These are phyloP conservation scores for Dysidea cf. avara DNA, from an alignment of 37 sponge, comb jelly and placozoan genomes.

Conservation along the genomic window DNA sequence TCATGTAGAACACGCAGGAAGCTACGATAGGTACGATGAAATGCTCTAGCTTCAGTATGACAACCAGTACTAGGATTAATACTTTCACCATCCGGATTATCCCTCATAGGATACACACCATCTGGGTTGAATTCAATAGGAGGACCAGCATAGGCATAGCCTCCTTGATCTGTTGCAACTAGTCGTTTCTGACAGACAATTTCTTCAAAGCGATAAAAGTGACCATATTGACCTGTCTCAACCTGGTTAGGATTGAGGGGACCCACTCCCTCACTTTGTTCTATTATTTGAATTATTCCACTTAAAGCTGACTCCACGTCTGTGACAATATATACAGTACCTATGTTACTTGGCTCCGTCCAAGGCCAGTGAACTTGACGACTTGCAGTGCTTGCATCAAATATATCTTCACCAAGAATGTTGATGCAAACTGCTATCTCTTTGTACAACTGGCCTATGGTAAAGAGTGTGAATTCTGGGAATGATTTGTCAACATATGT, in stretches of 20 bases:
- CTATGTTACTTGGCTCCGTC: constrained; percentile 1
- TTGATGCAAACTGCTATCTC: constrained; percentile 40
- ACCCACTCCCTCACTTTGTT: constrained; percentile 55
- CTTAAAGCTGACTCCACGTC: constrained; percentile 4
- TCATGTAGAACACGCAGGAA: constrained; percentile 33
- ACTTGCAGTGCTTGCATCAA: neutral
- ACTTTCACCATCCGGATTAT: constrained; percentile 23
- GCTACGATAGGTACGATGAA: constrained; percentile 31
- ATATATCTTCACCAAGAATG: constrained; percentile 8
- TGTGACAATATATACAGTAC: constrained; percentile 6
- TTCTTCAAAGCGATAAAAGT: constrained; percentile 57
- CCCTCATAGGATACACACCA: constrained; percentile 64
- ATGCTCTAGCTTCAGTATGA: constrained; percentile 38
- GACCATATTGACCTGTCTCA: constrained; percentile 5
- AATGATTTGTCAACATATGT: too few relatives aligned
- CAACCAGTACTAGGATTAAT: constrained; percentile 1
- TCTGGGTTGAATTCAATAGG: constrained; percentile 11
- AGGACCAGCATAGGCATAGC: constrained; percentile 23
- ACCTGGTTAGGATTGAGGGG: constrained; percentile 22
- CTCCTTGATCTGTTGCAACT: neutral
- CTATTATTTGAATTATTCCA: constrained; percentile 24
- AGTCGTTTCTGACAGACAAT: constrained; percentile 31
- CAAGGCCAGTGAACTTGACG: constrained; percentile 41
- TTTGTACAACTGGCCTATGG: constrained; percentile 63
- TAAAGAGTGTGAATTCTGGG: too few relatives aligned